These are phyloP conservation scores for Polydrusus tereticollis DNA, from an alignment of 2,888 invertebrate genomes.

Conservation along the genomic window DNA sequence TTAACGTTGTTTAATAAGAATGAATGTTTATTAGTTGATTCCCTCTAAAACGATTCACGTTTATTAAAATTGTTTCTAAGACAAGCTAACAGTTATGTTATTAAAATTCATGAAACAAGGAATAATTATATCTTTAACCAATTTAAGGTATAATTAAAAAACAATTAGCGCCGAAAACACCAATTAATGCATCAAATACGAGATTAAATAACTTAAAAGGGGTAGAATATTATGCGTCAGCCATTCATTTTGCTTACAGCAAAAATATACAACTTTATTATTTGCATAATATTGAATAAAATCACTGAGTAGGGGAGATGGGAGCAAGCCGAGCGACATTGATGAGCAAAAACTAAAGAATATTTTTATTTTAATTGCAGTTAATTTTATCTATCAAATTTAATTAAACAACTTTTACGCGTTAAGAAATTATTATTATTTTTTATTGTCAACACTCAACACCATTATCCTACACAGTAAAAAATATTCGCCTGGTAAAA, in stretches of 20 bases:
- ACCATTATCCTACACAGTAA: too few relatives aligned
- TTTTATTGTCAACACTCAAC: too few relatives aligned
- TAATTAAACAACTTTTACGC: too few relatives aligned
- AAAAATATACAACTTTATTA: neutral
- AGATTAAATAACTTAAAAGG: slow-evolving; percentile 5
- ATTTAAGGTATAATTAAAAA: slow-evolving; percentile 10
- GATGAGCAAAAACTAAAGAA: neutral
- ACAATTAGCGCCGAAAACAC: slow-evolving; percentile 10
- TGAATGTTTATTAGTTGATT: neutral
- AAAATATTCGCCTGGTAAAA: too few relatives aligned
- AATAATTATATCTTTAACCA: slow-evolving; percentile 5
- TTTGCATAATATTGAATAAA: neutral
- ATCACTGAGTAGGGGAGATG: neutral
- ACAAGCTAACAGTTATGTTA: neutral
- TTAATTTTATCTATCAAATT: too few relatives aligned
- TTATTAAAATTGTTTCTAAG: slow-evolving; percentile 4
- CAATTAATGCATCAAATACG: slow-evolving; percentile 1
- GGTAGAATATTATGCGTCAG: neutral
- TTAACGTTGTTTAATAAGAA: neutral
- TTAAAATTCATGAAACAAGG: slow-evolving; percentile 11
- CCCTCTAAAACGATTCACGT: neutral
- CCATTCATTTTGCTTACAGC: neutral
- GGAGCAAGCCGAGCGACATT: neutral
- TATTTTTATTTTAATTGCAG: too few relatives aligned
- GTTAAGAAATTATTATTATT: too few relatives aligned